phyloP scores from a whole-genome alignment of 2,797 vertebrate genomes.

The Tadarida brasiliensis region DNA sequence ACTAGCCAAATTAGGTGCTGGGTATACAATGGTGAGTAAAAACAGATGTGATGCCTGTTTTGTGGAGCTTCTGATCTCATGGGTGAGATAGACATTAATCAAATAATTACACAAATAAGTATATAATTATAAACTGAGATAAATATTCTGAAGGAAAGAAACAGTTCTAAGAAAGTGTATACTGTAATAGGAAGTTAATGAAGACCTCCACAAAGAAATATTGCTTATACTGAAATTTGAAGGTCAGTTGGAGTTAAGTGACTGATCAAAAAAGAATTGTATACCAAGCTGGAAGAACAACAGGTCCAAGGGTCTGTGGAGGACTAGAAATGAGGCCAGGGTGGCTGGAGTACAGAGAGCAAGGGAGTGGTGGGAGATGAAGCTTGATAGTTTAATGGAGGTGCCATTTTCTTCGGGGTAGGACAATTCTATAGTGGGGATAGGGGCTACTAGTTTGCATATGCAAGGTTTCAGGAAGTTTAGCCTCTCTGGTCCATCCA shows the following conservation, averaged over 20 bases:
- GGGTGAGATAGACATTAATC: conserved; percentile 51
- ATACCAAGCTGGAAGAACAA: conserved; percentile 12
- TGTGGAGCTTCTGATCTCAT: conserved; percentile 57
- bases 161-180: conserved; percentile 30
- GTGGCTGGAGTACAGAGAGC: not conserved
- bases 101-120: conserved; percentile 55
- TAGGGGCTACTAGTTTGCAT: not conserved
- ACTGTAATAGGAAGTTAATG: conserved; percentile 15
- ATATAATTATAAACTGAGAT: conserved; percentile 52
- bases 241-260: not conserved
- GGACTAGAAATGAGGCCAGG: not conserved
- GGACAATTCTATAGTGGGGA: not conserved
- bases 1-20: not conserved
- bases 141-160: conserved; percentile 50
- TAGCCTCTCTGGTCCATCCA: not conserved
- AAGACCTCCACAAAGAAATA: conserved; percentile 45
- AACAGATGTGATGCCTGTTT: conserved; percentile 67
- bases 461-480: not conserved
- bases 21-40: conserved; percentile 48
- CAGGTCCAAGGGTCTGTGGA: not conserved
- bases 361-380: not conserved
- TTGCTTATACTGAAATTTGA: conserved; percentile 48
- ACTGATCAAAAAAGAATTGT: not conserved
- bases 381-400: not conserved
- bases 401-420: not conserved